A percentile compares a stretch with the other conserved stretches of the same genome.
Evolutionary conservation across 2,888 invertebrate genomes (phyloP).

Genomic region (Lasioglossum pauxillum): DNA sequence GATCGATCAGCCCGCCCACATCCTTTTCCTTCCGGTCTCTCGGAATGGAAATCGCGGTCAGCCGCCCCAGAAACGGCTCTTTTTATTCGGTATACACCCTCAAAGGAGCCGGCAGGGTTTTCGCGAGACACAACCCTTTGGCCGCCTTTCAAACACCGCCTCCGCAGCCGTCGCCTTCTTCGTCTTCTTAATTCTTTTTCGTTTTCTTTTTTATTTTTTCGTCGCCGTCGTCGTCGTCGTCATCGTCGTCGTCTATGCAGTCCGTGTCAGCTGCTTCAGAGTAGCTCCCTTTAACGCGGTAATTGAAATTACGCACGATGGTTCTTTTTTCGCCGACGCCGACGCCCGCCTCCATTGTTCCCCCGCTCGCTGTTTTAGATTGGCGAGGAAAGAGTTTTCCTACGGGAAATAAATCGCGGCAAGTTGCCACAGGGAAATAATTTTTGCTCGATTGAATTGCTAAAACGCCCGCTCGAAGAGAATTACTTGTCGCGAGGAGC

Average conservation of each 20-base stretch:
- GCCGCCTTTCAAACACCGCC: not conserved
- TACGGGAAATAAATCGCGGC: slow-evolving; percentile 13
- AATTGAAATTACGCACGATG: slow-evolving; percentile 51
- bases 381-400: slow-evolving; percentile 6
- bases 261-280: slow-evolving; percentile 52
- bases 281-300: slow-evolving; percentile 50
- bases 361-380: not conserved
- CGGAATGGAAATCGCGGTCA: slow-evolving; percentile 62
- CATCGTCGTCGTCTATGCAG: slow-evolving; percentile 3
- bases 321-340: slow-evolving; percentile 4
- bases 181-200: not conserved
- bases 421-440: slow-evolving; percentile 2
- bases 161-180: not conserved
- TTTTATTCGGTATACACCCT: slow-evolving; percentile 48
- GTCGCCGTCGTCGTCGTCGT: not conserved
- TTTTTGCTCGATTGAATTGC: slow-evolving; percentile 2
- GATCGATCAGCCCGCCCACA: slow-evolving; percentile 67
- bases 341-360: slow-evolving; percentile 10
- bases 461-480: not conserved
- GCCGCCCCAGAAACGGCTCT: slow-evolving; percentile 15
- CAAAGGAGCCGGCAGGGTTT: slow-evolving; percentile 39
- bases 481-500: not conserved
- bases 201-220: not conserved
- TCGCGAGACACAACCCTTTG: slow-evolving; percentile 32
- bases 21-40: slow-evolving; percentile 61